phyloP scores from a whole-genome alignment of 2,888 invertebrate genomes.

The Seira ritae region DNA sequence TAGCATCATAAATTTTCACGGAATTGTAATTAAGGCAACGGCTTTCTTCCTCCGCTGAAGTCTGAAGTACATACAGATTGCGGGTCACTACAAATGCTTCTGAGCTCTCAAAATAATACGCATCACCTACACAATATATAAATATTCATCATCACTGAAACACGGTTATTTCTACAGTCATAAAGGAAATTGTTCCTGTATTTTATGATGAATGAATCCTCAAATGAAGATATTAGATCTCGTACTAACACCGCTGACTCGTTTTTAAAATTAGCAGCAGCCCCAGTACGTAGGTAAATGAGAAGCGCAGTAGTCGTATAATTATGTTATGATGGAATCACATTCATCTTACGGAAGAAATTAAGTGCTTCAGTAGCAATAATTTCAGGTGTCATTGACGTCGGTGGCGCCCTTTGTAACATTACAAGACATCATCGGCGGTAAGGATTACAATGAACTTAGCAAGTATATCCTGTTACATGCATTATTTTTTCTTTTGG shows the following conservation, averaged over 20 bases:
- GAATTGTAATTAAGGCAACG: neutral
- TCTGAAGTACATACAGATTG: no score
- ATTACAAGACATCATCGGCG: neutral
- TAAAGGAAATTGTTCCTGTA: neutral
- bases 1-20: neutral
- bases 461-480: no score
- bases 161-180: neutral
- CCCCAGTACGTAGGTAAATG: neutral
- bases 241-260: neutral
- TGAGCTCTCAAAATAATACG: no score
- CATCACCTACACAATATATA: no score
- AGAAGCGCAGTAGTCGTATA: constrained; percentile 44
- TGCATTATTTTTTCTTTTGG: no score
- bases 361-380: constrained; percentile 48
- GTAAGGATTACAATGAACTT: no score
- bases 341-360: constrained; percentile 35
- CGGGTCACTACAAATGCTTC: no score
- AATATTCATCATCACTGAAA: neutral
- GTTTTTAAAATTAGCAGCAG: neutral
- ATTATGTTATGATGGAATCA: constrained; percentile 43
- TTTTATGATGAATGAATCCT: neutral
- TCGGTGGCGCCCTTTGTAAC: neutral
- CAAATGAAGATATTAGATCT: constrained; percentile 49
- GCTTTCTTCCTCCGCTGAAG: neutral
- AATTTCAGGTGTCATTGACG: constrained; percentile 26